Conservation (phyloP, 2,797 vertebrate species). For the Botia almorhae region DNA sequence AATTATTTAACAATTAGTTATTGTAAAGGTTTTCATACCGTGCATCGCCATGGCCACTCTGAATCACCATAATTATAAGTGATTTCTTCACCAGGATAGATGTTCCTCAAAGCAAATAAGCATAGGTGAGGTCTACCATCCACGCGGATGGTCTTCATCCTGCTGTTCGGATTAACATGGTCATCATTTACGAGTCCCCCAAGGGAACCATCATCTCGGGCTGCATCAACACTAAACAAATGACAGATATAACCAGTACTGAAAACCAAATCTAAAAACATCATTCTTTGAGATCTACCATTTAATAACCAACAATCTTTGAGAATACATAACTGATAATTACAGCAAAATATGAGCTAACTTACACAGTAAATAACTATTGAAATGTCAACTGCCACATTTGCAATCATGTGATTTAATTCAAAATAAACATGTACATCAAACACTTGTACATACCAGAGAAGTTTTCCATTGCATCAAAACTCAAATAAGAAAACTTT, state of each 20-base stretch:
- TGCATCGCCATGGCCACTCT: constrained; percentile 45
- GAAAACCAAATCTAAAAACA: too few species aligned
- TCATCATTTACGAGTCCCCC: constrained; percentile 48
- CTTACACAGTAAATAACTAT: too few species aligned
- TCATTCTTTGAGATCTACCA: background rate
- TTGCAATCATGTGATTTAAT: too few species aligned
- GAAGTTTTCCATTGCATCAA: constrained; percentile 21
- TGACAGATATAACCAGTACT: too few species aligned
- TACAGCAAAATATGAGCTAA: too few species aligned
- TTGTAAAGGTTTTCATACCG: too few species aligned
- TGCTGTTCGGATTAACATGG: constrained; percentile 28
- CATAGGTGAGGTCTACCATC: constrained; percentile 39
- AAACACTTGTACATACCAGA: constrained; percentile 24
- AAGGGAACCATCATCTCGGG: constrained; percentile 38
- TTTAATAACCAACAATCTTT: background rate
- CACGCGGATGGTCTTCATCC: constrained; percentile 28
- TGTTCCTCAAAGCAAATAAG: constrained; percentile 32
- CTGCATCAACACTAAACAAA: constrained; percentile 44
- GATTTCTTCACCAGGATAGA: constrained; percentile 43
- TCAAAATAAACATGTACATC: background rate
- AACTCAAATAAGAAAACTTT: constrained; percentile 45
- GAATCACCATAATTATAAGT: constrained; percentile 38
- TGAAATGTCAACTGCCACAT: too few species aligned
- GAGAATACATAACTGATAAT: background rate
- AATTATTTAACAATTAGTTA: too few species aligned